Evolutionary conservation across 2,888 invertebrate genomes (phyloP), one percentile per base, ranked within the genome.

Genomic region (Hydrotaea diabolus): DNA sequence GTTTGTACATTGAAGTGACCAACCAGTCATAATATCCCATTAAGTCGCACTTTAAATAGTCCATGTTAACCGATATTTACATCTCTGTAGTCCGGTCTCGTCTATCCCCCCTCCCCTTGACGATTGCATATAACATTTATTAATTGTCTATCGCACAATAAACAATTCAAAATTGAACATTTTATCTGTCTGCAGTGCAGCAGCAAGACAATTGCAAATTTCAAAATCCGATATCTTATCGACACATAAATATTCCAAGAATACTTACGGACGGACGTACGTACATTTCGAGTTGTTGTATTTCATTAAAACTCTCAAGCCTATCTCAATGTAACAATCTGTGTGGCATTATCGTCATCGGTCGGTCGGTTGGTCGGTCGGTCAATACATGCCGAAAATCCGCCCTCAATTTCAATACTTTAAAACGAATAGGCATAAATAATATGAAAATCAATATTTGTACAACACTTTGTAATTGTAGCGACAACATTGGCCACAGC

Each of bases 381-480:
- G n/a, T n/a, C n/a, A n/a, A n/a, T 57, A 57, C 21, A 21, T 11
- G 23, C 57, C 57, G 8, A 21, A 57, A 57, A 57, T 57, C 57
- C 57, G 57, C 57, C 57, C 57, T 57, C 57, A 57, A 57, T 57
- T 57, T 9, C 2, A 57, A 57, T 57, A 19, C 57, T 21, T 21
- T 23, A 57, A 43, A 57, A 57, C 19, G 57, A 5, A 57, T 57
- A 57, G 21, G 21, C 57, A 57, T 57, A 11, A 57, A 57, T 57
- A 57, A 57, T 57, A 23, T 11, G 57, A 57, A 57, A 57, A 57
- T 9, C 57, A 57, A 57, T 57, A 57, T 57, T 57, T 57, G 57
- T 57, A 9, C 57, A 57, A 57, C 57, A 57, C 57, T 57, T 57
- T 57, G 57, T 57, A 57, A 57, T 57, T 57, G 57, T 21, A 23